Evolutionary conservation across 2,113 vertebrate genomes (phyloP), one percentile per base, ranked within the genome.

Genomic region (Halichoerus grypus): DNA sequence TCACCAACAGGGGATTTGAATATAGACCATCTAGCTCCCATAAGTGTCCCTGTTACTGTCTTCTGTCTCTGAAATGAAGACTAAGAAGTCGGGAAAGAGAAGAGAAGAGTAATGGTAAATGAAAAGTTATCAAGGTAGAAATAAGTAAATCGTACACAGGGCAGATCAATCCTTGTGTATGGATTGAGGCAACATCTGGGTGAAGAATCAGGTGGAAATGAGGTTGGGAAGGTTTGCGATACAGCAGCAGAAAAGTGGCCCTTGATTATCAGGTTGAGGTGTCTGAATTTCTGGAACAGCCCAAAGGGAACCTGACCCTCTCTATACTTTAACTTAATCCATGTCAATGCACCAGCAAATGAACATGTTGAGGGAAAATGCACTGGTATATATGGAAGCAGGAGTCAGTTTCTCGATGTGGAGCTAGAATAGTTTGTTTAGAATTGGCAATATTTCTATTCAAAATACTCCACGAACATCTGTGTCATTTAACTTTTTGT

Each of bases 31-130:
- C 74, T 71, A 42, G 9, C 18, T 80, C 51, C 46, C 36, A 59
- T 53, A 91, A 46, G 10, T 46, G 9, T 5, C 26, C 36, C n/a
- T 84, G 80, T 26, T 46, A 87, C 9, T 21, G 18, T 77, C 36
- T 96, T 26, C 19, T 89, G 16, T 89, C 55, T 88, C 77, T 88
- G 39, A 93, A 88, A 72, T 61, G 4, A 77, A 76, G 33, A 92
- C 51, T 26, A 86, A 85, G 51, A 89, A 46, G 5, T 51, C 49
- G 9, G 5, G 12, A 19, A 1, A 87, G 7, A 11, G 1, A 8
- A 80, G 36, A 39, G 26, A 72, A 89, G 87, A 15, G 22, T 36
- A 82, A 95, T 9, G 16, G 4, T 4, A 55, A 91, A 89, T 63
- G 2, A 19, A 81, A 97, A 89, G 46, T 71, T 51, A 53, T 22